phyloP scores from a whole-genome alignment of 2,113 vertebrate genomes.

The Protomyctophum bolini region DNA sequence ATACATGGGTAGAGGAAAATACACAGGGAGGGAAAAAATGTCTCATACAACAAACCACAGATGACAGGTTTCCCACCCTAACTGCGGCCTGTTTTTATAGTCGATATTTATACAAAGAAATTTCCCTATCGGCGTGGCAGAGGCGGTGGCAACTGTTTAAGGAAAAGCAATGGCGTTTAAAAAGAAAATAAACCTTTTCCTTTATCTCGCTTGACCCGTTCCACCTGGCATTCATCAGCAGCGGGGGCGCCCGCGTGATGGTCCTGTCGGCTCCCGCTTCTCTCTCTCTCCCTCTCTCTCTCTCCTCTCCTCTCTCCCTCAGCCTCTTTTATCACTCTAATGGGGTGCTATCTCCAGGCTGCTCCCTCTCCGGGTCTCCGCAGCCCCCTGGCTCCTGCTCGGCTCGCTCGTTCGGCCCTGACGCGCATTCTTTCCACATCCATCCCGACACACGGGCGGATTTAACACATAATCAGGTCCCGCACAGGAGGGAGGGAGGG shows the following conservation, averaged over 20 bases:
- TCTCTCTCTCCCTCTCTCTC: conserved; percentile 66
- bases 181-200: conserved; percentile 79
- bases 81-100: conserved; percentile 35
- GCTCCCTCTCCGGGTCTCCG: conserved; percentile 58
- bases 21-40: conserved; percentile 16
- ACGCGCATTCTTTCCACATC: conserved; percentile 73
- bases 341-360: conserved; percentile 77
- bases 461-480: conserved; percentile 79
- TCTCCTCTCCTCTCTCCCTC: conserved; percentile 67
- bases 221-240: conserved; percentile 83
- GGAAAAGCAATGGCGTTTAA: conserved; percentile 49
- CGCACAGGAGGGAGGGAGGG: conserved; percentile 31
- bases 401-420: conserved; percentile 23
- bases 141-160: conserved; percentile 65
- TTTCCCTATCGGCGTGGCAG: conserved; percentile 48
- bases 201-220: conserved; percentile 75
- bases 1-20: conserved; percentile 6
- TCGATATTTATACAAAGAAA: conserved; percentile 62
- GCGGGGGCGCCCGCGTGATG: conserved; percentile 61
- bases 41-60: conserved; percentile 20
- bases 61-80: conserved; percentile 15
- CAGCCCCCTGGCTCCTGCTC: conserved; percentile 4
- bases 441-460: conserved; percentile 75
- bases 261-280: conserved; percentile 78
- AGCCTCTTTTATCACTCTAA: conserved; percentile 82